Percentiles rank a stretch among this genome's conserved stretches.
phyloP scores from a whole-genome alignment of 2,888 invertebrate genomes.

The Hypena proboscidalis region DNA sequence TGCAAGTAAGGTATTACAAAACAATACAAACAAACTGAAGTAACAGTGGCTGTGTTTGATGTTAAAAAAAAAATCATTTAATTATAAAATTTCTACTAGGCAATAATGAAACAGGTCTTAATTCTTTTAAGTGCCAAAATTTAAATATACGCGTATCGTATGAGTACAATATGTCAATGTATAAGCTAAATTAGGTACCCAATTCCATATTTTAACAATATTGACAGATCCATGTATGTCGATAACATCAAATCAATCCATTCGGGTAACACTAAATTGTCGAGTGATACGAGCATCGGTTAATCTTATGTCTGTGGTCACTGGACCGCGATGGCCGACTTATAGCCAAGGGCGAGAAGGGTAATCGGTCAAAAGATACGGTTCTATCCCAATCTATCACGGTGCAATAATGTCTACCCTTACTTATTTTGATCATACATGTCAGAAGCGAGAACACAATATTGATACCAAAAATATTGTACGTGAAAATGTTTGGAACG shows the following conservation, averaged over 20 bases:
- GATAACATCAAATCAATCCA: constrained; percentile 34
- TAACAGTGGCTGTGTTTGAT: too few relatives aligned
- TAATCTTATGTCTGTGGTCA: constrained; percentile 46
- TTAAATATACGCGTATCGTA: too few relatives aligned
- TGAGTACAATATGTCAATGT: too few relatives aligned
- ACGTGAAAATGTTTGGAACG: too few relatives aligned
- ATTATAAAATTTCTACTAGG: too few relatives aligned
- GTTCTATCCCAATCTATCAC: constrained; percentile 44
- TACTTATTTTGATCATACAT: constrained; percentile 26
- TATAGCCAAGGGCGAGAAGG: constrained; percentile 48
- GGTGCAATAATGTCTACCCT: constrained; percentile 31
- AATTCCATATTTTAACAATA: constrained; percentile 4
- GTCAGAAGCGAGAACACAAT: constrained; percentile 9
- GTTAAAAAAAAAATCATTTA: too few relatives aligned
- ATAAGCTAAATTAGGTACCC: constrained; percentile 7
- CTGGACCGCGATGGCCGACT: constrained; percentile 41
- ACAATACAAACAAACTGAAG: too few relatives aligned
- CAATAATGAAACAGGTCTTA: too few relatives aligned
- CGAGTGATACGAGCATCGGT: constrained; percentile 44
- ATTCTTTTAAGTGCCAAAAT: too few relatives aligned
- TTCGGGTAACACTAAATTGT: constrained; percentile 44
- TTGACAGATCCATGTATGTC: constrained; percentile 23
- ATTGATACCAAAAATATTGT: too few relatives aligned
- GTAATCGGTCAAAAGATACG: constrained; percentile 55
- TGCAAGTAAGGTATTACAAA: too few relatives aligned